Evolutionary conservation across 2,113 vertebrate genomes (phyloP), one percentile per base, ranked within the genome.

Genomic region (Callipepla squamata): DNA sequence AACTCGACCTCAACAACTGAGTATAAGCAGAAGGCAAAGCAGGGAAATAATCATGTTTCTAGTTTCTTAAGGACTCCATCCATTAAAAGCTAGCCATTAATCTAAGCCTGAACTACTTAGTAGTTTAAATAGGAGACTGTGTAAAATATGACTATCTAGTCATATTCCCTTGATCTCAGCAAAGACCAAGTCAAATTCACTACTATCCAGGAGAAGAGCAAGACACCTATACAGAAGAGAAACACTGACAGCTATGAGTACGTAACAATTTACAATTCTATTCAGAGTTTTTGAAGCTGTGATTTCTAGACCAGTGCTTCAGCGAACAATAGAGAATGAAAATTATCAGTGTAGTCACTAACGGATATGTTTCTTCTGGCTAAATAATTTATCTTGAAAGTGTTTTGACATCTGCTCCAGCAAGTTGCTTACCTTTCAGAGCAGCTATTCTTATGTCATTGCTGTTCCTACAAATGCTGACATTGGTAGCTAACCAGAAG

Each of bases 181-280:
- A 76, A 80, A 80, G 13, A 45, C 13, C 6, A 17, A 40, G 21
- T 9, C 34, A 61, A 62, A 77, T 28, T 72, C 58, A 25, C 7
- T 38, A 30, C 26, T 22, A 67, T 48, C 13, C 0, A 2, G 61
- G 13, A 13, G 34, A 38, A 93, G 30, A 86, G 61, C 0, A 0
- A 14, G 53, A 63, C n/a, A 79, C 19, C 77, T 73, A 42, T n/a
- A 17, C 36, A 58, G 53, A 55, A 44, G 11, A 45, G 42, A 45
- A 82, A 32, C 28, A 2, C 25, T 34, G 13, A 55, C 50, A 68
- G 20, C 32, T 6, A 3, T 3, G 38, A n/a, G 20, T 59, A 30
- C 11, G 11, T 26, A 77, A 34, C 1, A 61, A 13, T 36, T 76
- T 23, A 32, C 26, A 9, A 59, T 80, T 81, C 26, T 70, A 19